Conservation (phyloP, 2,797 vertebrate genomes). For the Mallotus villosus region DNA sequence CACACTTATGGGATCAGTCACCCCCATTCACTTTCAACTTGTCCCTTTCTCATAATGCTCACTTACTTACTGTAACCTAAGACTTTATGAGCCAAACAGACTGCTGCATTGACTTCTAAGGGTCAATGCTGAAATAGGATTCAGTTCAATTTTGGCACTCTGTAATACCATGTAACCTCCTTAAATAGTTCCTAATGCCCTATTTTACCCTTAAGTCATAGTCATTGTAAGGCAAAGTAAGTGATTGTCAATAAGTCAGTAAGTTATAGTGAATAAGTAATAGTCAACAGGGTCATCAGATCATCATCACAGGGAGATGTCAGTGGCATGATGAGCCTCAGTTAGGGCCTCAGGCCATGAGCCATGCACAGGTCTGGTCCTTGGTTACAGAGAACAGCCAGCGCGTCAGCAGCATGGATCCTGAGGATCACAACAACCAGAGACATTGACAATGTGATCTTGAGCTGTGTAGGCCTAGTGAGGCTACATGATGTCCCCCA, state of each 20-base stretch:
- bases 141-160: too few species aligned
- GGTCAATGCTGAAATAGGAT: too few species aligned
- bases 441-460: conserved; percentile 58
- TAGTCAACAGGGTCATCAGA: too few species aligned
- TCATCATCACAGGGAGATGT: conserved; percentile 34
- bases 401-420: conserved; percentile 44
- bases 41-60: conserved; percentile 30
- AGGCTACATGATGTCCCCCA: conserved; percentile 67
- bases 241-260: too few species aligned
- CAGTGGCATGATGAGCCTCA: conserved; percentile 62
- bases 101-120: background rate
- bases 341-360: conserved; percentile 65
- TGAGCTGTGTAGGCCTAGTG: conserved; percentile 68
- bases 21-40: conserved; percentile 11
- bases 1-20: background rate
- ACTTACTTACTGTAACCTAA: conserved; percentile 22
- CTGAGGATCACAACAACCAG: conserved; percentile 32
- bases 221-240: background rate
- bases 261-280: too few species aligned
- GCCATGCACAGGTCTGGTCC: conserved; percentile 61
- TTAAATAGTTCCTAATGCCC: too few species aligned
- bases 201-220: background rate
- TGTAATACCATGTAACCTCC: too few species aligned
- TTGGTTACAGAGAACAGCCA: conserved; percentile 50
- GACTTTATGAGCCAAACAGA: conserved; percentile 24